phyloP scores from a whole-genome alignment of 2,888 invertebrate genomes.

The Ectemnius lituratus region DNA sequence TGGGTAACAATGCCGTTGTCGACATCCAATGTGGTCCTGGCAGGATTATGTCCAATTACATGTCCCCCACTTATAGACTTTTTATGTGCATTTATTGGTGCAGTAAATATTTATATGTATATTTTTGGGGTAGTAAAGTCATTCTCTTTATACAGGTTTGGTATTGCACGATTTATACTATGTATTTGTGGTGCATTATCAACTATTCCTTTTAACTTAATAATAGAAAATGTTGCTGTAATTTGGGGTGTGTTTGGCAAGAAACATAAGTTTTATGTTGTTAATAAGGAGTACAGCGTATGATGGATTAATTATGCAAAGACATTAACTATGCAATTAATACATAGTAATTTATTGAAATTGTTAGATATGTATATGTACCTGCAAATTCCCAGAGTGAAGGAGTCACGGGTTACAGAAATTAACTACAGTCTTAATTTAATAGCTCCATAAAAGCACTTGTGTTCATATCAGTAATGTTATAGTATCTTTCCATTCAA shows the following conservation, averaged over 20 bases:
- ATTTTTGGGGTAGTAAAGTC: slow-evolving; percentile 98
- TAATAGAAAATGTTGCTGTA: slow-evolving; percentile 96
- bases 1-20: slow-evolving; percentile 97
- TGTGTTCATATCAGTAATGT: too few species aligned
- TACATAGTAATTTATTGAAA: too few species aligned
- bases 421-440: too few species aligned
- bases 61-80: slow-evolving; percentile 91
- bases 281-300: slow-evolving; percentile 89
- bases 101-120: slow-evolving; percentile 98
- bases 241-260: slow-evolving; percentile 96
- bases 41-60: slow-evolving; percentile 91
- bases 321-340: too few species aligned
- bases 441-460: too few species aligned
- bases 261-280: slow-evolving; percentile 98
- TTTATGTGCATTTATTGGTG: slow-evolving; percentile 93
- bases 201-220: slow-evolving; percentile 94
- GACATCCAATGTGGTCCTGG: slow-evolving; percentile 92
- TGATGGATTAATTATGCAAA: slow-evolving; percentile 36
- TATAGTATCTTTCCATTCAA: too few species aligned
- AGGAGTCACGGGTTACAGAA: too few species aligned
- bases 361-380: too few species aligned
- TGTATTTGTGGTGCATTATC: slow-evolving; percentile 92
- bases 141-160: slow-evolving; percentile 93
- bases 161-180: slow-evolving; percentile 86
- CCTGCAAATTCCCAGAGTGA: too few species aligned